Base-by-base conservation (phyloP, 2,797 vertebrate genomes). In the Lepilemur ruficaudatus region DNA sequence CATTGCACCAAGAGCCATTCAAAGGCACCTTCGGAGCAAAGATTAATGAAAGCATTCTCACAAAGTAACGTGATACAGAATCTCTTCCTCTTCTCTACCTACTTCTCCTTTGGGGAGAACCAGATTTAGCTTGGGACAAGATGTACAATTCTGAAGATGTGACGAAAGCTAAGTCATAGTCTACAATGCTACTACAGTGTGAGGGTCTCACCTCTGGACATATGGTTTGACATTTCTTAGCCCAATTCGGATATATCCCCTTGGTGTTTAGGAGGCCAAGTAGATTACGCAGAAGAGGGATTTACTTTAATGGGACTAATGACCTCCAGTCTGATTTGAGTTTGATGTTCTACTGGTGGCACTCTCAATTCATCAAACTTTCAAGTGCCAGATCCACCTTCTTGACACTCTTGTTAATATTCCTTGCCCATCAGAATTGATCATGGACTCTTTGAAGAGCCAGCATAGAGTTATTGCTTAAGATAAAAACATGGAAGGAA, bases 31-130 rank as follows among this genome's bases (percentile, higher is more conserved):
- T 98, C 0, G 0, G 78, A 97, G 90, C 91, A 94, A 94, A 97
- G 97, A 97, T 93, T 94, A 97, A 98, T 97, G 95, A 96, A 98
- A 95, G 89, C 84, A 97, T 69, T 80, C 69, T 95, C 92, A 90
- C 93, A 76, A 98, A 96, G 89, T 50, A 97, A 96, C 96, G 38
- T 81, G 63, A 95, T 46, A 61, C 23, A 91, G 52, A n/a, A 41
- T 70, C 43, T 97, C 67, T 78, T 97, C 72, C 88, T 96, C 94
- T 87, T 65, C 63, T 25, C 35, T 57, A 61, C 46, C 28, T 14
- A 18, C 35, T 83, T 95, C 78, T 70, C 69, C 93, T 98, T 84
- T 76, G n/a, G 69, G 81, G 63, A 82, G 55, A 92, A 78, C 86
- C 83, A 76, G 87, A 95, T 93, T 97, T 94, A 96, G 89, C 91